Base-by-base conservation (phyloP, 2,113 vertebrate species). In the Microtus oregoni region DNA sequence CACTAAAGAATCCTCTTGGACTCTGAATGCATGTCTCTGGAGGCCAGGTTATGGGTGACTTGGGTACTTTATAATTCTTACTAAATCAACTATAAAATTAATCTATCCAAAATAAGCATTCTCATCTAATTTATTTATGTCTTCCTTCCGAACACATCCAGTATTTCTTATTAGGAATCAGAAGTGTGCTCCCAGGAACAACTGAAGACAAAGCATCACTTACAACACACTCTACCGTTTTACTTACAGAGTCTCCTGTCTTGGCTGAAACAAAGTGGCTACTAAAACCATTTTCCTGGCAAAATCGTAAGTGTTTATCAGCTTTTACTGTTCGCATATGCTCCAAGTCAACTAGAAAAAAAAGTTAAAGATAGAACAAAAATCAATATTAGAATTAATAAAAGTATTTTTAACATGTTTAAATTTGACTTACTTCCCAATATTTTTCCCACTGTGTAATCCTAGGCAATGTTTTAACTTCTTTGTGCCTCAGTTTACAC, bases 241-340 rank as follows among this genome's bases (percentile, higher is more conserved):
- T 97, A 99, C 99, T 99, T 94, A 99, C 99, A 96, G 99, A 99
- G 97, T 99, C 99, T 96, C 99, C 99, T 3, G 99, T 99, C 98
- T 99, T 99, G 96, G 99, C 99, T 0, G 99, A 99, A 61, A 99
- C 99, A 10, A 99, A 99, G 98, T 99, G 99, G 97, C 99, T 99
- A 98, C 99, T 98, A 97, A 99, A 99, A 96, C 99, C 97, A 89
- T 99, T 99, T 98, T 99, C 99, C 97, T 99, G 99, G 98, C 99
- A 99, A 98, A 99, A 99, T 50, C 99, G 99, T 97, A 99, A 99
- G 97, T 99, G 99, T 98, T 99, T 99, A 98, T 99, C 99, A 96
- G 98, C 97, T 98, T 99, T 99, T 97, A 99, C 99, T 81, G 99
- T 99, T 97, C 99, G 99, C 99, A 99, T 99, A 95, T 99, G 99